Evolutionary conservation across 2,888 invertebrate species (phyloP), one percentile per base, ranked within the genome.

Genomic region (Carabus problematicus): DNA sequence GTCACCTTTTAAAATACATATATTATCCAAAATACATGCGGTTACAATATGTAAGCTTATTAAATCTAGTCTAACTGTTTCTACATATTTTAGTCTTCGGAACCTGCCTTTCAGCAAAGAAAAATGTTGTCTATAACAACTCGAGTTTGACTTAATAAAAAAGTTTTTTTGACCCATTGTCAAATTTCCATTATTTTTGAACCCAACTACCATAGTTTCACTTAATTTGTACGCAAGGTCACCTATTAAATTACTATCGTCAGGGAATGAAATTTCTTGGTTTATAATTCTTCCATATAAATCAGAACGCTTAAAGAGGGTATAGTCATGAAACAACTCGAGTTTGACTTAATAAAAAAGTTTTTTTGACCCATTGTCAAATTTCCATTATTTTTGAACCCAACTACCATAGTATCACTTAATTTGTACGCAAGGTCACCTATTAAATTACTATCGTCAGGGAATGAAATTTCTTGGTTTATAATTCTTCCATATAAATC

Each of bases 371-470:
- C 9, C 39, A 29, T 8, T 29, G 63, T 49, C 29, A 47, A 52
- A 49, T 49, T 19, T 8, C 52, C 63, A 52, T 47, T 1, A 61
- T 61, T 61, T 70, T 71, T 72, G 62, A 71, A 72, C 8, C 71
- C 71, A 18, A 72, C 69, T 40, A 73, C 16, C 18, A 72, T 19
- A 41, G 14, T 66, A 41, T n/a, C 8, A 52, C 14, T 12, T 14
- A 72, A 40, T 64, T 67, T 70, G 58, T 73, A 73, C n/a, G 72
- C 71, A 16, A 72, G 56, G 64, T 73, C 73, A 6, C 72, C 72
- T 40, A 73, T 60, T 52, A 73, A 49, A 61, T 74, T 66, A 61
- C 14, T 29, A 62, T 72, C 40, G 19, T 67, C 42, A 11, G 40
- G 16, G 61, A 71, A 69, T 64, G 39, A 11, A 40, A 64, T 9